Evolutionary conservation across 2,113 vertebrate species (phyloP), one percentile per base, ranked within the genome.

Genomic region (Hemiprocne comata): DNA sequence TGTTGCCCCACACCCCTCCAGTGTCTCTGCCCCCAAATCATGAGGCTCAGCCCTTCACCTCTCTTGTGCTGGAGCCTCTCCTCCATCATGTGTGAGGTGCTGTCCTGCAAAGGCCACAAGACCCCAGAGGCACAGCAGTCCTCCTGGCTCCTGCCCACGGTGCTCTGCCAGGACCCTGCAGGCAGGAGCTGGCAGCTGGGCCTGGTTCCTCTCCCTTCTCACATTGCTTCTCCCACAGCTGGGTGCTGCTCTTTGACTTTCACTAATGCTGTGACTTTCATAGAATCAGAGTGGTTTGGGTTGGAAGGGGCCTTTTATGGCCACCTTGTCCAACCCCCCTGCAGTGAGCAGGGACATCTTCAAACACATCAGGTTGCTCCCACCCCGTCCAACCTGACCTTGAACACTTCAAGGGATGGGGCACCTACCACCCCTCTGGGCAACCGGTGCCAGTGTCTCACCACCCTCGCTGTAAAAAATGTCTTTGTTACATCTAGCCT

Each of bases 31-130:
- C 26, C 60, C 61, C 44, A 38, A 1, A 48, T 2, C 60, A 19
- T 2, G 9, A n/a, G 13, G 33, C 44, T 77, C 50, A 40, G 34
- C 20, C 13, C 34, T 42, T 60, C 54, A 10, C 0, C 38, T 4
- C 60, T 25, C 9, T 54, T 23, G 29, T 0, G 0, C 44, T 21
- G 38, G 48, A 44, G 28, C 64, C 1, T 8, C 3, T 28, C 7
- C 85, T 62, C 36, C 6, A 1, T 1, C 1, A 18, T 7, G 18
- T 17, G 40, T 18, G 55, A 13, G 11, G 16, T 0, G 53, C 3
- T 36, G 46, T 6, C 4, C 61, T 71, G 67, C 26, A 71, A 18
- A 2, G 3, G 44, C 70, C 70, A 18, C 46, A 29, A 29, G 42
- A 9, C 44, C 5, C 3, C 0, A 0, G 21, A 17, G 38, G 38